Base-by-base conservation (phyloP, 2,888 invertebrate genomes). In the Agonopterix heracliana region DNA sequence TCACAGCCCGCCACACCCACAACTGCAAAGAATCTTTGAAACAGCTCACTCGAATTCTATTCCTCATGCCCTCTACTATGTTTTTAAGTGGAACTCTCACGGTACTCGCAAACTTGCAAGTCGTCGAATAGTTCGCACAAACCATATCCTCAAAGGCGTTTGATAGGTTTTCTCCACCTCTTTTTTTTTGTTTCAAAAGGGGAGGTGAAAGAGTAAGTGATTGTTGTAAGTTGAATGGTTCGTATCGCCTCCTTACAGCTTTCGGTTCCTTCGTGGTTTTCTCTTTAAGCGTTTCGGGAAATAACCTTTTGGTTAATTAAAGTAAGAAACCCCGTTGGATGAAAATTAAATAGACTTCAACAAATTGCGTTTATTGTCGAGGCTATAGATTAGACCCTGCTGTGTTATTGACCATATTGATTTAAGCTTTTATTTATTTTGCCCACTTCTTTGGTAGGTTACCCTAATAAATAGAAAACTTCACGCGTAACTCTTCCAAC, bases 281-380 rank as follows among this genome's bases (percentile, higher is more conserved):
- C 56, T 58, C 59, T 65, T 66, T 62, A 62, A 68, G 67, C 64
- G 62, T 64, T 68, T 64, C 57, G 51, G 53, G 54, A 61, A 66
- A 68, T 65, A 68, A 62, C 64, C 64, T 63, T 68, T 63, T 69
- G 64, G 68, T 73, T 74, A 74, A 77, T 77, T 75, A 74, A 73
- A 73, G 64, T 66, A 69, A 68, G 64, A 69, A 71, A 71, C 58
- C 59, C 55, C 60, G 63, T 64, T 64, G 61, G 66, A 67, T 68
- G 68, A 67, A 78, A 76, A 76, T 74, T 74, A 72, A 77, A 74
- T 71, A 72, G 74, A 73, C 69, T 69, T 66, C 68, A 65, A 63
- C 69, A 67, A 73, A 74, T 74, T 73, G 68, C 63, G 65, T 67
- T 71, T 64, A 68, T 54, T 57, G 56, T 48, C 57, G 55, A 57